Evolutionary conservation across 2,888 invertebrate species (phyloP).

Genomic region (Sisyra terminalis): DNA sequence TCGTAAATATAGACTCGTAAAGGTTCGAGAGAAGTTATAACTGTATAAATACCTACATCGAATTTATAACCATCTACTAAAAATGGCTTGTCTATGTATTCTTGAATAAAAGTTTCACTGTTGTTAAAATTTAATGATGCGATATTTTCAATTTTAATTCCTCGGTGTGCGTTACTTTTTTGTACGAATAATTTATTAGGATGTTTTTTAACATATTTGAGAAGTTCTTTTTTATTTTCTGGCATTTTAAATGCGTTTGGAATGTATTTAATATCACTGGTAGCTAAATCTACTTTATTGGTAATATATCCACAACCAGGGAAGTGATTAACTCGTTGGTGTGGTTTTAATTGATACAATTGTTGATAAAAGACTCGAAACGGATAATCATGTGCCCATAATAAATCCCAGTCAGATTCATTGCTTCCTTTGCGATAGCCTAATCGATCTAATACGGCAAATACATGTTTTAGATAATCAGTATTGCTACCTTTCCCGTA

Average conservation of each 20-base stretch:
- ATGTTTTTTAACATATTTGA: constrained; percentile 47
- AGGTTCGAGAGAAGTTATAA: constrained; percentile 81
- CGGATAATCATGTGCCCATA: constrained; percentile 93
- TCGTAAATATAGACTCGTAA: constrained; percentile 77
- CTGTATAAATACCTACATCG: constrained; percentile 90
- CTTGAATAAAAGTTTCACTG: constrained; percentile 73
- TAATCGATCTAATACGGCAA: constrained; percentile 53
- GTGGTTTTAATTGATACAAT: constrained; percentile 40
- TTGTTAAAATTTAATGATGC: constrained; percentile 51
- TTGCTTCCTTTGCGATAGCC: constrained; percentile 47
- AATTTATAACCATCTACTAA: constrained; percentile 89
- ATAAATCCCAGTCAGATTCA: constrained; percentile 57
- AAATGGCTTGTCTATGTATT: constrained; percentile 75
- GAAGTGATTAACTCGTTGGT: constrained; percentile 83
- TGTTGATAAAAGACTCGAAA: constrained; percentile 40
- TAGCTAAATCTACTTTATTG: constrained; percentile 80
- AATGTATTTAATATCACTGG: constrained; percentile 57
- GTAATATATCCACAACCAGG: constrained; percentile 89
- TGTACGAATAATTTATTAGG: constrained; percentile 67
- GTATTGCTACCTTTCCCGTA: constrained; percentile 41
- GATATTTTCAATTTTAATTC: constrained; percentile 58
- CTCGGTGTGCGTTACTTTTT: constrained; percentile 83
- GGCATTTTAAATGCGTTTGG: constrained; percentile 84
- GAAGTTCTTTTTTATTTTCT: constrained; percentile 46
- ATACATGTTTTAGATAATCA: constrained; percentile 66